These are phyloP conservation scores for Leontocebus nigricollis DNA, from an alignment of 2,797 vertebrate species.

Conservation along the genomic window DNA sequence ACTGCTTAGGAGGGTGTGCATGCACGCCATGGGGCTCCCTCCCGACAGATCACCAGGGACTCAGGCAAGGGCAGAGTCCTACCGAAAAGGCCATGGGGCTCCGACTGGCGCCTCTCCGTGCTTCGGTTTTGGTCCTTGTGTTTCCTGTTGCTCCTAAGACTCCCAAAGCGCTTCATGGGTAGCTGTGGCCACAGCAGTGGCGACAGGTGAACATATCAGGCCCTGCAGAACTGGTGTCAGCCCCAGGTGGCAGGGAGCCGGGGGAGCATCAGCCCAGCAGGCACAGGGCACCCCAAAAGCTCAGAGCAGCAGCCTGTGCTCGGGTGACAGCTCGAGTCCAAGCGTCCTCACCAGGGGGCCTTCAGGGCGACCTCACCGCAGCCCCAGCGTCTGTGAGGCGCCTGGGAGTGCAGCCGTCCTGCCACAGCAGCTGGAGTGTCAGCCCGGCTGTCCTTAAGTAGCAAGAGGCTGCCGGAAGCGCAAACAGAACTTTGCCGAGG, in stretches of 20 bases:
- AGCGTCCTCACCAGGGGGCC: rapidly evolving
- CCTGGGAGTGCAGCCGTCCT: not conserved
- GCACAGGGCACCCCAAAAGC: not conserved
- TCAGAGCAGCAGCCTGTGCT: rapidly evolving
- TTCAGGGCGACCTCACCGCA: not conserved
- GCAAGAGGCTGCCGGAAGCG: constrained; percentile 47
- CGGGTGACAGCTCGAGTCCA: not conserved
- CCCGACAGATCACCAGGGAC: not conserved
- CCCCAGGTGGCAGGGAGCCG: not conserved
- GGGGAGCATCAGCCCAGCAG: not conserved
- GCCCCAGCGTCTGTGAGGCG: not conserved
- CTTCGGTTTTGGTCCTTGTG: constrained; percentile 90
- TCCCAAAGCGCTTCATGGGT: constrained; percentile 97
- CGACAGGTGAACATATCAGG: constrained; percentile 86
- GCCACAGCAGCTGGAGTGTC: not conserved
- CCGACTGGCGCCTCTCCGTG: constrained; percentile 89
- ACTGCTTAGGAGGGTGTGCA: not conserved
- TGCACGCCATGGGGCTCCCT: rapidly evolving
- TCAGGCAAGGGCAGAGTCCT: constrained; percentile 68
- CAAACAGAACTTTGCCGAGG: constrained; percentile 30
- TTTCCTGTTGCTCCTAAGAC: constrained; percentile 94
- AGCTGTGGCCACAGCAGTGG: constrained; percentile 72
- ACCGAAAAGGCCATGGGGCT: constrained; percentile 91
- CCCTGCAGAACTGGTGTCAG: not conserved
- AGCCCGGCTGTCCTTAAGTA: constrained; percentile 63